phyloP scores from a whole-genome alignment of 2,797 vertebrate genomes.

The Ataeniobius toweri region DNA sequence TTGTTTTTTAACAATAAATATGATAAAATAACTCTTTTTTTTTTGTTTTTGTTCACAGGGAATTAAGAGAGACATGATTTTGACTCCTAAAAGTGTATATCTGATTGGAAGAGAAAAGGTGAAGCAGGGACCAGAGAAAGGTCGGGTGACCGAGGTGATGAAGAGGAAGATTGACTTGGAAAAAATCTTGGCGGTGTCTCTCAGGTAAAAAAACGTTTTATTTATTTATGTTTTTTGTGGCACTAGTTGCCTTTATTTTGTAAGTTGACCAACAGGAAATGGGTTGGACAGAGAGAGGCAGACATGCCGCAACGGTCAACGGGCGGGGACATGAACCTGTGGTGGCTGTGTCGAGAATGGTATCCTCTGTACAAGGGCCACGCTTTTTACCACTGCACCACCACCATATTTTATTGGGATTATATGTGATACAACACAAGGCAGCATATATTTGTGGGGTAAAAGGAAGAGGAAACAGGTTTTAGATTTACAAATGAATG shows the following conservation, averaged over 20 bases:
- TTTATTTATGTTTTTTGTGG: too few relatives aligned
- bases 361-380: too few relatives aligned
- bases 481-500: too few relatives aligned
- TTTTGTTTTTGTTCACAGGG: slow-evolving; percentile 72
- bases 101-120: slow-evolving; percentile 95
- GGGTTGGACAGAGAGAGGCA: too few relatives aligned
- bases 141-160: slow-evolving; percentile 92
- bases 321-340: too few relatives aligned
- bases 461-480: too few relatives aligned
- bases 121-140: slow-evolving; percentile 95
- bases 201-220: slow-evolving; percentile 81
- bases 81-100: slow-evolving; percentile 93
- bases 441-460: background rate
- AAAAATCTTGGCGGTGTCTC: slow-evolving; percentile 89
- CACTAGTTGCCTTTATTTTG: too few relatives aligned
- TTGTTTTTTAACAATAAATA: background rate
- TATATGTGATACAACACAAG: background rate
- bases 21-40: background rate
- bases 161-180: slow-evolving; percentile 93
- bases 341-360: too few relatives aligned
- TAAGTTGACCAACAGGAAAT: too few relatives aligned
- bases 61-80: slow-evolving; percentile 93
- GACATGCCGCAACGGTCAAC: too few relatives aligned
- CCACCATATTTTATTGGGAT: background rate
- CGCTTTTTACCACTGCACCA: too few relatives aligned